A percentile compares a stretch with the other conserved stretches of the same genome.
Evolutionary conservation across 2,888 invertebrate species (phyloP).

Genomic region (Eretmocerus hayati): DNA sequence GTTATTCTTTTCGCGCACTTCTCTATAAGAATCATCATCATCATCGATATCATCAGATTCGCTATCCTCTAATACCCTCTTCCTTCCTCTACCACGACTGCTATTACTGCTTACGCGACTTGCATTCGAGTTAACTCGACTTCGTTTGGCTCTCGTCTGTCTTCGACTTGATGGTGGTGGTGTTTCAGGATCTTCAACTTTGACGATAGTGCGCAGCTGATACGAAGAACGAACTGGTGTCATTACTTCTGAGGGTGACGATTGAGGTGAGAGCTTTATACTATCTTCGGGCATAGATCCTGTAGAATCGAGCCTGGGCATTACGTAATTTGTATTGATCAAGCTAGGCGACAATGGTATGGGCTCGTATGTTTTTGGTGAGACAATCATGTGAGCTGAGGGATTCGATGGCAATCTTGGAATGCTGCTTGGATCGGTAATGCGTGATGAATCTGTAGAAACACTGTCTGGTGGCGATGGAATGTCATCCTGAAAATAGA

Average conservation of each 20-base stretch:
- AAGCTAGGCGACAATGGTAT: not conserved
- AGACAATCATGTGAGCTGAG: conserved; percentile 16
- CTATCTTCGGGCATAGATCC: not conserved
- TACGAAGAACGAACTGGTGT: not conserved
- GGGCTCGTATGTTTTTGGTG: conserved; percentile 16
- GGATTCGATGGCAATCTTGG: conserved; percentile 15
- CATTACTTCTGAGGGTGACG: not conserved
- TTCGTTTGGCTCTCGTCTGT: conserved; percentile 8
- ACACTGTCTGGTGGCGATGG: conserved; percentile 30
- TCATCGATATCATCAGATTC: conserved; percentile 18
- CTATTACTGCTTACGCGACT: not conserved
- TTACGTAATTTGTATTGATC: not conserved
- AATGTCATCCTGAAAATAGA: conserved; percentile 34
- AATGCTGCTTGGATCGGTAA: conserved; percentile 15
- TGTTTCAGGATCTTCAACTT: conserved; percentile 12
- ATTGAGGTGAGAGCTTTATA: no score
- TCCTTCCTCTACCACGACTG: conserved; percentile 3
- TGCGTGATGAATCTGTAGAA: conserved; percentile 28
- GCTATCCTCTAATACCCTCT: conserved; percentile 7
- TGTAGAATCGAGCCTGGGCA: not conserved
- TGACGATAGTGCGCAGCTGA: conserved; percentile 6
- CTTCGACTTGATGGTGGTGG: conserved; percentile 19
- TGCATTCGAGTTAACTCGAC: conserved; percentile 7
- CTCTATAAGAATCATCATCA: conserved; percentile 54
- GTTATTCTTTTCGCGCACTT: conserved; percentile 69